Base-by-base conservation (phyloP, 2,888 invertebrate genomes). In the Ischnus inquisitorius region DNA sequence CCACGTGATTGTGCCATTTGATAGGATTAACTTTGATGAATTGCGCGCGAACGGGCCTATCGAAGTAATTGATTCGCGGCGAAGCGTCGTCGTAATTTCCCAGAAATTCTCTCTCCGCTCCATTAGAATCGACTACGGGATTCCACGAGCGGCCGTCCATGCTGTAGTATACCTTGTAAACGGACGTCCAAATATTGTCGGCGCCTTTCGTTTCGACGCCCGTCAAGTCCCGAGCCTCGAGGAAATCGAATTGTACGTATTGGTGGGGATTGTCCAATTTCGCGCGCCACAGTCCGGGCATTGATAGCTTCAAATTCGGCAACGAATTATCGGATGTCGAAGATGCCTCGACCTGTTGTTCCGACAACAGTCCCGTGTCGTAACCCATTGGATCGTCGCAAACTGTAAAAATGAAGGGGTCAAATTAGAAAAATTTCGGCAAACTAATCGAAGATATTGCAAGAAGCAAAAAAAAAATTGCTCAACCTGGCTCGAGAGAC, bases 351-450 rank as follows among this genome's bases (percentile, higher is more conserved):
- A 98, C 95, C 94, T 96, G 97, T 25, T 95, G 94, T 16, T 96
- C 94, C 1, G 95, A 94, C 90, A 97, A 94, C 14, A 94, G 89
- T 0, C 95, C 95, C 51, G 95, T 95, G 5, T 95, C 95, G 28
- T 97, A 90, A 1, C 98, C 98, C 95, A 98, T 96, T 0, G 95
- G 94, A 86, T 97, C 97, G 3, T 94, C 94, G 89, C 98, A 98
- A 80, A 95, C 93, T 76, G 94, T 43, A 60, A 72, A 54, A 3
- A 46, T 14, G 1, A 34, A 5, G 1, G 5, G 8, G 34, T 34
- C 34, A 34, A 3, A 22, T 4, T 14, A 34, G 89, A 78, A 39
- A 54, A 41, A 68, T 65, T 64, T 16, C 16, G 4, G 28, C n/a
- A 3, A 54, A 57, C 19, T 19, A 1, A 22, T 54, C 3, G 19